Percentiles rank a stretch among this genome's conserved stretches.
phyloP scores from a whole-genome alignment of 2,113 vertebrate genomes.

The Dascyllus trimaculatus region DNA sequence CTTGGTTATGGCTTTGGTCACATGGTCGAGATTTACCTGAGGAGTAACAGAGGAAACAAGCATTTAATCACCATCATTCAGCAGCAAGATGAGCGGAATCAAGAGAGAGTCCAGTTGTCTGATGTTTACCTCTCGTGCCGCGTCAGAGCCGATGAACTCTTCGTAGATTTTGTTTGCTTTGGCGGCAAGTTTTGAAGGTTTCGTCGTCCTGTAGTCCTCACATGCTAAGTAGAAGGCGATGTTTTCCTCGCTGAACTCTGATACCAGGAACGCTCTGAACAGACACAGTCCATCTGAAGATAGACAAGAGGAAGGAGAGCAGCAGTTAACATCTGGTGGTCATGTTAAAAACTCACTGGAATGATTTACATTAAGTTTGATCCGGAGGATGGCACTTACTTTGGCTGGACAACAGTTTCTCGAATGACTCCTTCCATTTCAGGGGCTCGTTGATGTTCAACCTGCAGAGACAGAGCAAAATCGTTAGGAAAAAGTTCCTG shows the following conservation, averaged over 20 bases:
- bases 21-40: constrained; percentile 94
- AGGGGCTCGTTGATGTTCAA: constrained; percentile 86
- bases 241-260: constrained; percentile 97
- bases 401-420: constrained; percentile 91
- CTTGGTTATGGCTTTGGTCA: constrained; percentile 89
- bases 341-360: neutral
- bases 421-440: constrained; percentile 93
- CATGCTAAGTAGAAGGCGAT: constrained; percentile 97
- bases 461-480: constrained; percentile 68
- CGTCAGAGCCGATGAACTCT: constrained; percentile 90
- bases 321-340: constrained; percentile 35
- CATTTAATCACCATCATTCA: neutral
- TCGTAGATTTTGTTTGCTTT: constrained; percentile 94
- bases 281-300: constrained; percentile 89
- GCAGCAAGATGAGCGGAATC: no score
- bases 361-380: neutral
- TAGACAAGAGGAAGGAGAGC: neutral
- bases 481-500: neutral
- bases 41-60: constrained; percentile 1
- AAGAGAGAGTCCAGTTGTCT: neutral
- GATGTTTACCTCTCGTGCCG: constrained; percentile 91
- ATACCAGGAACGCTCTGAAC: constrained; percentile 92
- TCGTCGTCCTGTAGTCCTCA: constrained; percentile 91
- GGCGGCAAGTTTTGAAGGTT: constrained; percentile 85
- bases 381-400: constrained; percentile 84